Evolutionary conservation across 2,888 invertebrate species (phyloP).

Genomic region (Cynaeus angustus): DNA sequence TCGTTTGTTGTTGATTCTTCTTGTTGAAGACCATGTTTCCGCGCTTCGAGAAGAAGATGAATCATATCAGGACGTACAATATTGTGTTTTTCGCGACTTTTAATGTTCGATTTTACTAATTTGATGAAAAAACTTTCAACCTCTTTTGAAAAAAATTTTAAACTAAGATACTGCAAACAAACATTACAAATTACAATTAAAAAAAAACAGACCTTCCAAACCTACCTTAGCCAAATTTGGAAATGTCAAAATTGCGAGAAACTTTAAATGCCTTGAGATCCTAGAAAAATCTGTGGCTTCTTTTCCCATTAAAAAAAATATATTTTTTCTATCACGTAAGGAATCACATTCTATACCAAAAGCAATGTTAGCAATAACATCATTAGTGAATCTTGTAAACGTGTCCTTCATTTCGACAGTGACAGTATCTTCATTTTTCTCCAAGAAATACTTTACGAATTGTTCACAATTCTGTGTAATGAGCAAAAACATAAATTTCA

Average conservation of each 20-base stretch:
- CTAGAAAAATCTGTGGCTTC: conserved; percentile 69
- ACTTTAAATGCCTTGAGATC: conserved; percentile 50
- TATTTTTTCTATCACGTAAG: conserved; percentile 72
- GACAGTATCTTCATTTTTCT: conserved; percentile 56
- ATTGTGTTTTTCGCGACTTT: conserved; percentile 23
- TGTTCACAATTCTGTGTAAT: conserved; percentile 59
- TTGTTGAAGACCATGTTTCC: conserved; percentile 50
- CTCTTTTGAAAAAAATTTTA: conserved; percentile 23
- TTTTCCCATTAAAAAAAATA: conserved; percentile 74
- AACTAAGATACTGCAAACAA: conserved; percentile 1
- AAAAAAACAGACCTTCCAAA: too few species aligned
- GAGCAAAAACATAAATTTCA: conserved; percentile 61
- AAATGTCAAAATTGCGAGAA: conserved; percentile 45
- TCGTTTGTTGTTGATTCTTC: conserved; percentile 40
- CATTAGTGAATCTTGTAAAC: conserved; percentile 72
- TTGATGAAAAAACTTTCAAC: conserved; percentile 16
- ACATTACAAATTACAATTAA: too few species aligned
- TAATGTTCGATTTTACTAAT: conserved; percentile 34
- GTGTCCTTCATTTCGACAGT: conserved; percentile 72
- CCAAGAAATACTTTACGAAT: conserved; percentile 51
- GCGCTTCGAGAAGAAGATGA: conserved; percentile 73
- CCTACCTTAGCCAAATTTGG: conserved; percentile 48
- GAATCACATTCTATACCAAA: conserved; percentile 76
- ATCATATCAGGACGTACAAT: conserved; percentile 74
- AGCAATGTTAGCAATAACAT: conserved; percentile 74